phyloP scores from a whole-genome alignment of 2,113 vertebrate species.

The Python bivittatus region DNA sequence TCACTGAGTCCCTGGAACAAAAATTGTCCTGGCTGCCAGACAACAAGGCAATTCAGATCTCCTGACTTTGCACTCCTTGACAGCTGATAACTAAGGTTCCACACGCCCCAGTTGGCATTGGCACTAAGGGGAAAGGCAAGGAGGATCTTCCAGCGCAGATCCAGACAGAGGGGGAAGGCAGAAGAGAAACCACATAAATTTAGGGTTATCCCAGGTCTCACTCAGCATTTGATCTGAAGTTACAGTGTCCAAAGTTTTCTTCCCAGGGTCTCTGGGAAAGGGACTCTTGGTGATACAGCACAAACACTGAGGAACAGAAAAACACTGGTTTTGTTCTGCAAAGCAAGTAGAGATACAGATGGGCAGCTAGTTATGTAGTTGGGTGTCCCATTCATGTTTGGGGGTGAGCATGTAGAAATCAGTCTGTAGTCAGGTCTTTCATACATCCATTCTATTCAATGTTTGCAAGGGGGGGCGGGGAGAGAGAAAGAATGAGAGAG shows the following conservation, averaged over 20 bases:
- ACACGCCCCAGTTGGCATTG: background rate
- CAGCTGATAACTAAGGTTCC: background rate
- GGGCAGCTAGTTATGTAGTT: no score
- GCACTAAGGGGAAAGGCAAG: accelerated
- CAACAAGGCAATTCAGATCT: background rate
- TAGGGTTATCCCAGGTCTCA: background rate
- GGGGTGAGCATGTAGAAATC: no score
- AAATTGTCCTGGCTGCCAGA: background rate
- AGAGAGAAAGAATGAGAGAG: no score
- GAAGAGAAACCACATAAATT: background rate
- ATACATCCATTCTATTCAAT: no score
- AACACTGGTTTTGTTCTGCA: no score
- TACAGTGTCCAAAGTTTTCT: background rate
- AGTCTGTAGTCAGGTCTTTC: no score
- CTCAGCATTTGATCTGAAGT: background rate
- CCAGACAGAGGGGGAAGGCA: background rate
- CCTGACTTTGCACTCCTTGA: background rate
- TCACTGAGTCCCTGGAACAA: background rate
- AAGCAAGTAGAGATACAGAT: no score
- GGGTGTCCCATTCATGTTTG: no score
- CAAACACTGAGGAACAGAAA: no score
- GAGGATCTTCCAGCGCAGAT: background rate
- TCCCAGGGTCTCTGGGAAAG: background rate
- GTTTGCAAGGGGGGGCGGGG: no score
- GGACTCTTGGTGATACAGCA: no score